Percentiles rank a stretch among this genome's conserved stretches.
Evolutionary conservation across 2,888 invertebrate species (phyloP).

Genomic region (Lasioglossum vierecki): DNA sequence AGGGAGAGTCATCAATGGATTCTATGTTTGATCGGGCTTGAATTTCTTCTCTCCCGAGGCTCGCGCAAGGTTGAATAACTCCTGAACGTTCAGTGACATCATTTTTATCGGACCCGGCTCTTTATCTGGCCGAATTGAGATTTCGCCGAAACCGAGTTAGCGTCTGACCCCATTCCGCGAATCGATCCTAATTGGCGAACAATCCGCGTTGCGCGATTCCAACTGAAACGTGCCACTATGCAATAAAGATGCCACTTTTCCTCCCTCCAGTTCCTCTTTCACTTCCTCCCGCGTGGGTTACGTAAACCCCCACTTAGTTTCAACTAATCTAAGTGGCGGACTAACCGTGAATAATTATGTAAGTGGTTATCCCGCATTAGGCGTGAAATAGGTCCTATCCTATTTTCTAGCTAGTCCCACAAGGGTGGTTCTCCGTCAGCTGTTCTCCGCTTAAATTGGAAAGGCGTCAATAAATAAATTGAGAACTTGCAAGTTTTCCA

Average conservation of each 20-base stretch:
- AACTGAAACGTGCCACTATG: constrained; percentile 46
- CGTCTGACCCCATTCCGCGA: constrained; percentile 41
- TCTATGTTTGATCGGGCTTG: not conserved
- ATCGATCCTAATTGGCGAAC: constrained; percentile 51
- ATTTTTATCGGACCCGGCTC: constrained; percentile 4
- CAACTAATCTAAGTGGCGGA: constrained; percentile 71
- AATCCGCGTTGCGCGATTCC: constrained; percentile 40
- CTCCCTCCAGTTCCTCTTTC: constrained; percentile 54
- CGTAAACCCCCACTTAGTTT: constrained; percentile 67
- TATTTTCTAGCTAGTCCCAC: constrained; percentile 45
- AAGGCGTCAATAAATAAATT: not conserved
- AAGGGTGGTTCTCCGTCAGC: not conserved
- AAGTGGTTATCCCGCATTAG: constrained; percentile 68
- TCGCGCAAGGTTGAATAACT: not conserved
- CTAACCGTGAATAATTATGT: constrained; percentile 79
- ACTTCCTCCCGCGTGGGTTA: constrained; percentile 62
- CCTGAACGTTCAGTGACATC: constrained; percentile 12
- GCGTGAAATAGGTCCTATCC: constrained; percentile 65
- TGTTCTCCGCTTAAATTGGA: too few species aligned
- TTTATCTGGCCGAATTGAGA: constrained; percentile 35
- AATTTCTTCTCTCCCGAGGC: not conserved
- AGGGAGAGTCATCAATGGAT: not conserved
- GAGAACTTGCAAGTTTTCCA: not conserved
- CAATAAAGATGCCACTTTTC: constrained; percentile 50
- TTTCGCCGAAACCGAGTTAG: constrained; percentile 42